A percentile compares a stretch with the other conserved stretches of the same genome.
Evolutionary conservation across 1,140 invertebrate species (phyloP).

Genomic region (Caerostris darwini): DNA sequence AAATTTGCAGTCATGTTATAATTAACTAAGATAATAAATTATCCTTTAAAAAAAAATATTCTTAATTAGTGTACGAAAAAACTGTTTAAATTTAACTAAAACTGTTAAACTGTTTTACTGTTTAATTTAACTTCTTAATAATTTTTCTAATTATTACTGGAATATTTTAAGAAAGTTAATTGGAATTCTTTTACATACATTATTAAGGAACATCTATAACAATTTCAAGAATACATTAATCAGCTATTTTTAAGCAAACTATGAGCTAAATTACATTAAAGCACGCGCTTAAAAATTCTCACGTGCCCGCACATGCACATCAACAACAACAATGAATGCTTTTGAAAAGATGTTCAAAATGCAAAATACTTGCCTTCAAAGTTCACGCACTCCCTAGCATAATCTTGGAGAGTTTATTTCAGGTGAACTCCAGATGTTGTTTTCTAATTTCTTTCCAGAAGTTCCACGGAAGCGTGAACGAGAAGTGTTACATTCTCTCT

Average conservation of each 20-base stretch:
- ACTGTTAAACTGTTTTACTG: no score
- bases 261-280: not conserved
- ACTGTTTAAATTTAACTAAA: no score
- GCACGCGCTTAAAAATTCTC: not conserved
- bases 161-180: no score
- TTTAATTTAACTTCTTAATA: no score
- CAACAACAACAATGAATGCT: not conserved
- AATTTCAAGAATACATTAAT: not conserved
- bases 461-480: conserved; percentile 9
- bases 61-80: no score
- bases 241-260: not conserved
- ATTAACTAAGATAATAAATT: no score
- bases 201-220: not conserved
- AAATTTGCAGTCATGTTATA: no score
- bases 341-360: conserved; percentile 13
- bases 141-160: no score
- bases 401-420: conserved; percentile 38
- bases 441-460: conserved; percentile 59
- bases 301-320: not conserved
- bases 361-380: conserved; percentile 55
- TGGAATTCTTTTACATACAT: no score
- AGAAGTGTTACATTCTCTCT: not conserved
- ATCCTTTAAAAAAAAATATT: no score
- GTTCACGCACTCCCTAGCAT: conserved; percentile 45
- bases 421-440: conserved; percentile 33